phyloP scores from a whole-genome alignment of 2,113 vertebrate species.

The Pantherophis guttatus region DNA sequence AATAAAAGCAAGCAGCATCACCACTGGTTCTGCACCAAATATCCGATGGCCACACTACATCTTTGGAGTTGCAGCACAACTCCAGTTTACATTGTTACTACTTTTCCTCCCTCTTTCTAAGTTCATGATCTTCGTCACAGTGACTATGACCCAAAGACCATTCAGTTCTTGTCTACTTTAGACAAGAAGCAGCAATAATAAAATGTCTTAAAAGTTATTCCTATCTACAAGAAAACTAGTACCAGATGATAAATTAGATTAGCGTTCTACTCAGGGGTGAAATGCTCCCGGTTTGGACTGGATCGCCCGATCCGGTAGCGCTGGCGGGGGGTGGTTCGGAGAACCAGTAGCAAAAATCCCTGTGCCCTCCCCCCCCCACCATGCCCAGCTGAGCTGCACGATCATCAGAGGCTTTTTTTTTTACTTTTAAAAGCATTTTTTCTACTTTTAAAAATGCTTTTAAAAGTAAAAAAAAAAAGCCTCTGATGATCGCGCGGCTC shows the following conservation, averaged over 20 bases:
- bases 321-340: too few species aligned
- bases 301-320: too few species aligned
- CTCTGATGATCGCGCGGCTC: too few species aligned
- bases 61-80: neutral
- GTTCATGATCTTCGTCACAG: neutral
- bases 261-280: neutral
- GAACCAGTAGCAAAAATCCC: too few species aligned
- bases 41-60: neutral
- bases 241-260: neutral
- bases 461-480: too few species aligned
- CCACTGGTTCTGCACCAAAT: too few species aligned
- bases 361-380: too few species aligned
- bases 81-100: neutral
- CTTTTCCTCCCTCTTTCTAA: neutral
- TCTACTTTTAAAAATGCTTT: too few species aligned
- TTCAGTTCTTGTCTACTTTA: neutral
- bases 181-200: neutral
- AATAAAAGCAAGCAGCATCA: neutral
- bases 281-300: too few species aligned
- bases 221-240: neutral
- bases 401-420: too few species aligned
- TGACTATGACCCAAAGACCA: neutral
- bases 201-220: neutral
- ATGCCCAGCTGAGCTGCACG: too few species aligned
- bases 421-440: too few species aligned